A percentile compares a stretch with the other conserved stretches of the same genome.
Evolutionary conservation across 2,888 invertebrate genomes (phyloP).

Genomic region (Coelogynopora nodosa): DNA sequence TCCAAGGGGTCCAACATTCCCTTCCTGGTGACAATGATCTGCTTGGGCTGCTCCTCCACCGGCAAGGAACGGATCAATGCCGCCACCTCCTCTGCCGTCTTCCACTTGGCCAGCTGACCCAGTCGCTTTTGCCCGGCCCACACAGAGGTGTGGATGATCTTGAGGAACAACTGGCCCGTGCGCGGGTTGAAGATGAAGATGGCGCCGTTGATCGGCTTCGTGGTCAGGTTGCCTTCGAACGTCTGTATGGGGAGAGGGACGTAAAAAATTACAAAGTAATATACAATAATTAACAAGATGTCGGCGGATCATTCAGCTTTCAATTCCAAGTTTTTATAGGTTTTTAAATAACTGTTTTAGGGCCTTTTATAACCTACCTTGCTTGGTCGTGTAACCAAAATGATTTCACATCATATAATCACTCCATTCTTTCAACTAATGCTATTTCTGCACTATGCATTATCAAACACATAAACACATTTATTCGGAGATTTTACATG

Average conservation of each 20-base stretch:
- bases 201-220: slow-evolving; percentile 98
- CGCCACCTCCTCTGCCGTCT: slow-evolving; percentile 99
- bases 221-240: slow-evolving; percentile 96
- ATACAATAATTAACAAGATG: not conserved
- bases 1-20: slow-evolving; percentile 99
- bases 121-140: slow-evolving; percentile 99
- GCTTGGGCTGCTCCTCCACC: slow-evolving; percentile 98
- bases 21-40: slow-evolving; percentile 97
- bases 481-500: too few species aligned
- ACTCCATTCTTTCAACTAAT: too few species aligned
- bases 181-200: slow-evolving; percentile 99
- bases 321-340: too few species aligned
- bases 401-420: too few species aligned
- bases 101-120: slow-evolving; percentile 98
- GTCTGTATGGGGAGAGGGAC: slow-evolving; percentile 65
- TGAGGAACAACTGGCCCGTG: slow-evolving; percentile 95
- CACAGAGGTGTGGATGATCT: slow-evolving; percentile 98
- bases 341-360: too few species aligned
- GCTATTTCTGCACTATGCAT: too few species aligned
- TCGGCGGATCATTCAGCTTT: too few species aligned
- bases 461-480: too few species aligned
- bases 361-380: too few species aligned
- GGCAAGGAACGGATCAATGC: slow-evolving; percentile 95
- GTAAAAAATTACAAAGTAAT: not conserved
- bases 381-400: too few species aligned